Percentiles rank a stretch among this genome's conserved stretches.
Conservation (phyloP, 2,888 invertebrate species). For the Drosophila kanekoi region DNA sequence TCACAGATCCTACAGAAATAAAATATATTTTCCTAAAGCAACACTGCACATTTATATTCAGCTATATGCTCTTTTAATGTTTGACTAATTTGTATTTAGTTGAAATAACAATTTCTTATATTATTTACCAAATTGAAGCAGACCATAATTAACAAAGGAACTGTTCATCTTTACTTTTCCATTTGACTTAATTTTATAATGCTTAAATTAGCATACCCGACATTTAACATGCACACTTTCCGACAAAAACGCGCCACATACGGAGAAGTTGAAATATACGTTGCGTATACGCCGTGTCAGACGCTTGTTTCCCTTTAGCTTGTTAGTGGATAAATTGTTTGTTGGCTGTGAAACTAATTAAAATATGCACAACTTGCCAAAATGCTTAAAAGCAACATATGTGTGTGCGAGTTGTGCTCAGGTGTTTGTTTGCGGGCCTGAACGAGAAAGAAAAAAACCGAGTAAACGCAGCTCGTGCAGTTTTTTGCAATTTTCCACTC, state of each 20-base stretch:
- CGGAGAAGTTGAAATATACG: slow-evolving; percentile 1
- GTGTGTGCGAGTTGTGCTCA: slow-evolving; percentile 3
- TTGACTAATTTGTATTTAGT: too few species aligned
- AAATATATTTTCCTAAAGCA: too few species aligned
- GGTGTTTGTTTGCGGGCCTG: slow-evolving; percentile 32
- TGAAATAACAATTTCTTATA: too few species aligned
- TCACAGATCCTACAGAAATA: background rate
- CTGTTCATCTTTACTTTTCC: too few species aligned
- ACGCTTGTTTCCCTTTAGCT: slow-evolving; percentile 14
- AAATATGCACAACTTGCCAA: slow-evolving; percentile 78
- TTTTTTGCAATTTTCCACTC: slow-evolving; percentile 77
- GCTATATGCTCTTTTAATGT: too few species aligned
- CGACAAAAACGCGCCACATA: background rate
- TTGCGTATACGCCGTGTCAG: slow-evolving; percentile 53
- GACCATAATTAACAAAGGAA: too few species aligned
- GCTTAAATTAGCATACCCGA: background rate
- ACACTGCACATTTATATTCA: too few species aligned
- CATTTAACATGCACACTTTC: background rate
- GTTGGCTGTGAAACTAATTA: slow-evolving; percentile 69
- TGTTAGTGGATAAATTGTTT: slow-evolving; percentile 20
- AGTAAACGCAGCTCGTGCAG: slow-evolving; percentile 64
- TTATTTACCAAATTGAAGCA: too few species aligned
- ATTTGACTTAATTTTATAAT: background rate
- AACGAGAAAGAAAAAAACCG: slow-evolving; percentile 29
- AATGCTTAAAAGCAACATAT: slow-evolving; percentile 64